phyloP scores from a whole-genome alignment of 2,797 vertebrate species.

The Meriones psammophilus region DNA sequence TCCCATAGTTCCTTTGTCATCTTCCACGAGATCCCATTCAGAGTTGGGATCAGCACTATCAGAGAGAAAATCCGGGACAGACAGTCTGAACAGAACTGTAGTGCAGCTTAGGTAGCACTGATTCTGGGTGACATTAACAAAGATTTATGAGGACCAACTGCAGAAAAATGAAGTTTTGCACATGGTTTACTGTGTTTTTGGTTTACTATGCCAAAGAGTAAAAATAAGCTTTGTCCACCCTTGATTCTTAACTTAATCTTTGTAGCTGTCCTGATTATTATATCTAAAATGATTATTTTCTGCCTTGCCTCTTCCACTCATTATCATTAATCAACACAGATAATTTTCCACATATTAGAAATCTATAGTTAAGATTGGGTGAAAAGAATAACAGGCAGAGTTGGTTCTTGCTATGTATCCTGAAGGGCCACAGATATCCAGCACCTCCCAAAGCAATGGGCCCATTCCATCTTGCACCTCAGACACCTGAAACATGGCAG shows the following conservation, averaged over 20 bases:
- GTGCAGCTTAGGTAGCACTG: not conserved
- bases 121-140: conserved; percentile 31
- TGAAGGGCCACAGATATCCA: not conserved
- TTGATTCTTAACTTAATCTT: conserved; percentile 33
- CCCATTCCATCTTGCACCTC: not conserved
- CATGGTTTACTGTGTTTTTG: not conserved
- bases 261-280: conserved; percentile 3
- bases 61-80: not conserved
- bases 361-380: not conserved
- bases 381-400: not conserved
- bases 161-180: conserved; percentile 13
- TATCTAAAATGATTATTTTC: not conserved
- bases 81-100: not conserved
- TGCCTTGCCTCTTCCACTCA: conserved; percentile 18
- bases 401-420: not conserved
- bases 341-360: not conserved
- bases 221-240: conserved; percentile 27
- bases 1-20: not conserved
- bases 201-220: not conserved
- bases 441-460: not conserved
- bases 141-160: not conserved
- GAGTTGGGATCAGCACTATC: not conserved
- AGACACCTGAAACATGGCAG: not conserved
- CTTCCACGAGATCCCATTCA: not conserved
- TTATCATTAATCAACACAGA: not conserved